Evolutionary conservation across 2,113 vertebrate genomes (phyloP), one percentile per base, ranked within the genome.

Genomic region (Illadopsis cleaveri): DNA sequence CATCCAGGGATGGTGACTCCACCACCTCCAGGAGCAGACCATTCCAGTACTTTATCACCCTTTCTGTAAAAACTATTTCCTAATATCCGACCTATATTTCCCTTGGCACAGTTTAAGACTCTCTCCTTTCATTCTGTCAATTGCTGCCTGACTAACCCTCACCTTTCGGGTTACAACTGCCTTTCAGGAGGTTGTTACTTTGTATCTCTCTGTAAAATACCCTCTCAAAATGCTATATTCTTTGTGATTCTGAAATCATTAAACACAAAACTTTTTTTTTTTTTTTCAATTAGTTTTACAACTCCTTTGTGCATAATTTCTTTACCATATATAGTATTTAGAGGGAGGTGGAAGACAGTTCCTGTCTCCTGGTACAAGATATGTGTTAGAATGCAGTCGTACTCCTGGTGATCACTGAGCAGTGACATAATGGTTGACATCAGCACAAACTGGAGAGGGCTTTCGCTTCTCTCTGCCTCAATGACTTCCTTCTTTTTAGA

Each of bases 371-470:
- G 16, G 12, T 48, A 45, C 9, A 35, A 80, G 18, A 4, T 25
- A 4, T 35, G 5, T 70, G 25, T 45, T 48, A 37, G 22, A 86
- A 64, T 16, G 10, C 6, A 40, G 17, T 38, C 0, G 0, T 47
- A 30, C 5, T 73, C 12, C 23, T 25, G 25, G 15, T 64, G 35
- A 23, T 56, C 9, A 35, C 42, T 33, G 18, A 35, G n/a, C 21
- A 83, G 19, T 15, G 23, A 42, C 15, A 10, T 24, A 27, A 6
- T 12, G 31, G 27, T 11, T 2, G 5, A 42, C 9, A 33, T 16
- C 44, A 66, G 14, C 0, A 0, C 4, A 69, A 73, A 24, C 11
- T 65, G 21, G 12, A 45, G 37, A 61, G 5, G 15, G 1, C 5
- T 38, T 61, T 82, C 0, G 0, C 14, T 83, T 73, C 30, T 60